phyloP scores from a whole-genome alignment of 1,140 invertebrate genomes.

The Habropoda laboriosa region DNA sequence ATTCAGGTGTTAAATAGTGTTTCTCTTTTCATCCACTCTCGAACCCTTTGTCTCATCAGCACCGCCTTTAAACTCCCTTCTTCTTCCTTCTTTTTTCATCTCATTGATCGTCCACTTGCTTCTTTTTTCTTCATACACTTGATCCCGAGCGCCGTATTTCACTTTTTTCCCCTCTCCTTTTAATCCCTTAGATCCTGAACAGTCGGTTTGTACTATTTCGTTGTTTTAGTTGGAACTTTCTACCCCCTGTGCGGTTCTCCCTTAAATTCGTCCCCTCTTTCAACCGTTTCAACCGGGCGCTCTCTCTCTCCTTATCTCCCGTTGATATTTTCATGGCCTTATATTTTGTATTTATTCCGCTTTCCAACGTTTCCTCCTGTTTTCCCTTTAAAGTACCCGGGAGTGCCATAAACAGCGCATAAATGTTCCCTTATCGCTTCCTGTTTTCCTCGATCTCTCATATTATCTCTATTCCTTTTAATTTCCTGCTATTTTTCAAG shows the following conservation, averaged over 20 bases:
- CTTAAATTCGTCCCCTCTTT: no score
- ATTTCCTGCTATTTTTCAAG: slow-evolving; percentile 9
- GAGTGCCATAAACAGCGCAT: slow-evolving; percentile 3
- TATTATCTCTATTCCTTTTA: background rate
- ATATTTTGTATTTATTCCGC: background rate
- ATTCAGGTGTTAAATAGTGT: slow-evolving; percentile 5
- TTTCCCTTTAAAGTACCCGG: background rate
- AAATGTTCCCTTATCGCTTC: slow-evolving; percentile 5
- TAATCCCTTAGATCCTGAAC: background rate
- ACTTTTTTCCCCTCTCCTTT: background rate
- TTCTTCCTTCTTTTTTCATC: background rate
- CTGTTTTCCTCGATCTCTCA: background rate
- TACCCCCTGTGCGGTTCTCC: background rate
- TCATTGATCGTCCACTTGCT: background rate
- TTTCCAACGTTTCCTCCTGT: background rate
- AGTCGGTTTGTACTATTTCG: background rate
- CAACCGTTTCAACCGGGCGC: background rate
- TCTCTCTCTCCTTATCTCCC: no score
- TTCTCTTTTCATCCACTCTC: slow-evolving; percentile 12
- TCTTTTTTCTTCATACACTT: background rate
- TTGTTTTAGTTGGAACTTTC: background rate
- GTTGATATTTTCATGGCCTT: slow-evolving; percentile 6
- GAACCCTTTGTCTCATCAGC: slow-evolving; percentile 42
- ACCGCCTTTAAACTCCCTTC: background rate
- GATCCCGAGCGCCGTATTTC: background rate